phyloP scores from a whole-genome alignment of 2,113 vertebrate genomes.

The Leuciscus idus region DNA sequence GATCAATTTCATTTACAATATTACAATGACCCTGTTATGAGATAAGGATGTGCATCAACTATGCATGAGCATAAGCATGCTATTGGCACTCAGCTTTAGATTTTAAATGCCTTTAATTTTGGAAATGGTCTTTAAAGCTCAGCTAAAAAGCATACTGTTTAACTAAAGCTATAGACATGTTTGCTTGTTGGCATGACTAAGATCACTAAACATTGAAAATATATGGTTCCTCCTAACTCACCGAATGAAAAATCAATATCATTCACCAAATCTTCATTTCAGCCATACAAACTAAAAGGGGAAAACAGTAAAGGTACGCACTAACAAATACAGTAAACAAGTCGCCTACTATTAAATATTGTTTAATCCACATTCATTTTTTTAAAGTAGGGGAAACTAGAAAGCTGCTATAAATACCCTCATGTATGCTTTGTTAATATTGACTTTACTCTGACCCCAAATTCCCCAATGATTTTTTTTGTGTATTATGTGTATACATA shows the following conservation, averaged over 20 bases:
- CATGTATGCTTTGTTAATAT: neutral
- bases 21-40: slow-evolving; percentile 30
- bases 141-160: neutral
- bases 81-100: neutral
- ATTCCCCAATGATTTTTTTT: neutral
- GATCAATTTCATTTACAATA: slow-evolving; percentile 47
- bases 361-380: neutral
- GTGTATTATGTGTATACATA: neutral
- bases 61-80: neutral
- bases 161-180: neutral
- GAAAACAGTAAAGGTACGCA: neutral
- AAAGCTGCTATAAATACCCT: neutral
- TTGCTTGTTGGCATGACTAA: neutral
- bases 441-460: neutral
- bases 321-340: neutral
- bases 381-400: neutral
- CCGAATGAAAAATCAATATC: neutral
- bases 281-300: neutral
- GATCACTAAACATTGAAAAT: neutral
- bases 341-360: neutral
- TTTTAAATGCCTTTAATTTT: neutral
- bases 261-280: neutral
- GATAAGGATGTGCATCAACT: slow-evolving; percentile 32
- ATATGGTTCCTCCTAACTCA: neutral
- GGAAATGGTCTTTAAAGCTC: neutral